Evolutionary conservation across 2,113 vertebrate genomes (phyloP).

Genomic region (Chamaea fasciata): DNA sequence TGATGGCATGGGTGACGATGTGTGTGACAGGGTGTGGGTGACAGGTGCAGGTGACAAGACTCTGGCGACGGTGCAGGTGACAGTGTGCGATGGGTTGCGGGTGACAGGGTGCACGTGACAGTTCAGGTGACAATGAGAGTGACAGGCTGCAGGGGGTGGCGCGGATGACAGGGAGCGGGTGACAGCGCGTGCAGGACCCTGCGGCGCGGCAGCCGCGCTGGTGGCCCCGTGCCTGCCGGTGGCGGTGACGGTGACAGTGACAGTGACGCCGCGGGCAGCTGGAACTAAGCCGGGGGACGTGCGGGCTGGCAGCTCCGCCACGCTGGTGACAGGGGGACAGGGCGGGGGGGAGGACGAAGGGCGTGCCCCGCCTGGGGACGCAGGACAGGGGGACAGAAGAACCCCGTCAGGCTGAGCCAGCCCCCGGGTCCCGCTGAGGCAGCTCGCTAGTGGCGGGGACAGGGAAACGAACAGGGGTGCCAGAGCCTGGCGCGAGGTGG

Average conservation of each 20-base stretch:
- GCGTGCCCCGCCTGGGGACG: not conserved
- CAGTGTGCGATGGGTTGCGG: not conserved
- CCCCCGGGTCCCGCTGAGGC: not conserved
- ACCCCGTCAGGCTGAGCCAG: not conserved
- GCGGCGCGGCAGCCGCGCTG: not conserved
- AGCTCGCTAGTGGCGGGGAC: not conserved
- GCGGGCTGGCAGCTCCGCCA: constrained; percentile 5
- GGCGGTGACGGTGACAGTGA: not conserved
- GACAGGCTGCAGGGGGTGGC: not conserved
- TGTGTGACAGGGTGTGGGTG: not conserved
- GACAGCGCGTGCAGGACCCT: not conserved
- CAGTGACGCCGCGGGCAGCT: not conserved
- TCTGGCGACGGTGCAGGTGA: not conserved
- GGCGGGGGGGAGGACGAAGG: not conserved
- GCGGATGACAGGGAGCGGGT: not conserved
- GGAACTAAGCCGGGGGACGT: constrained; percentile 8
- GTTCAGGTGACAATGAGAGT: not conserved
- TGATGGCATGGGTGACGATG: not conserved
- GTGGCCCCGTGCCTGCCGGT: not conserved
- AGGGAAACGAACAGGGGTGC: not conserved
- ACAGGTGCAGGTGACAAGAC: not conserved
- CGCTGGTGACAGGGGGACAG: not conserved
- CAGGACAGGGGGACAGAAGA: not conserved
- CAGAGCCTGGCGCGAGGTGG: not conserved
- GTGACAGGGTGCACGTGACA: not conserved